Evolutionary conservation across 2,888 invertebrate species (phyloP).

Genomic region (Anodontia alba): DNA sequence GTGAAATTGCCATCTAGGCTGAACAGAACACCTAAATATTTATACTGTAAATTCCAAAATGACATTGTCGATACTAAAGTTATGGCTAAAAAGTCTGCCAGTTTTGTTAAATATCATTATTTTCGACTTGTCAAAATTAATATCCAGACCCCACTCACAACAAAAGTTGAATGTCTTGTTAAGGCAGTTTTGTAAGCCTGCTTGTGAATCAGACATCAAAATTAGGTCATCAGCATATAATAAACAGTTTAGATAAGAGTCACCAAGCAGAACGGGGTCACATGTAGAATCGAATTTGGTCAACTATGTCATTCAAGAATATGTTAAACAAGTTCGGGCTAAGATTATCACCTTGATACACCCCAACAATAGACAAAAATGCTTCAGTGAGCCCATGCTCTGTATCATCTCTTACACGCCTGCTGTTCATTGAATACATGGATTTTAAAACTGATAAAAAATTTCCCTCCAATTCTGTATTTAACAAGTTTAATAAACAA

Average conservation of each 20-base stretch:
- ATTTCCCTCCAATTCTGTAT: background rate
- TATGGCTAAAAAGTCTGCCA: too few relatives aligned
- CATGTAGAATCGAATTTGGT: background rate
- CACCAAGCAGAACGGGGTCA: background rate
- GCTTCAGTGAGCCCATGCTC: background rate
- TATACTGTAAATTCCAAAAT: too few relatives aligned
- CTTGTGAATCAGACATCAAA: background rate
- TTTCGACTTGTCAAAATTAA: too few relatives aligned
- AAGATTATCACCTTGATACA: slow-evolving; percentile 3
- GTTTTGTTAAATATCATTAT: too few relatives aligned
- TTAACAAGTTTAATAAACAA: slow-evolving; percentile 4
- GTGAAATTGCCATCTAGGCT: too few relatives aligned
- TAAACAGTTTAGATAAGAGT: too few relatives aligned
- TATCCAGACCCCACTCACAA: too few relatives aligned
- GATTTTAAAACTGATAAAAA: slow-evolving; percentile 2
- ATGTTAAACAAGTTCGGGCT: background rate
- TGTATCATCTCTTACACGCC: background rate
- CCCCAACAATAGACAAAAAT: background rate
- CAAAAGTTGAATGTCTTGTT: too few relatives aligned
- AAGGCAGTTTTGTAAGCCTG: too few relatives aligned
- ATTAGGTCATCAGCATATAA: background rate
- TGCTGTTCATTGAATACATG: background rate
- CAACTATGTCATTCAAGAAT: slow-evolving; percentile 8
- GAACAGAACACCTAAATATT: too few relatives aligned
- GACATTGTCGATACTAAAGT: too few relatives aligned